A percentile compares a stretch with the other conserved stretches of the same genome.
These are phyloP conservation scores for Lypha dubia DNA, from an alignment of 2,888 invertebrate species.

Conservation along the genomic window DNA sequence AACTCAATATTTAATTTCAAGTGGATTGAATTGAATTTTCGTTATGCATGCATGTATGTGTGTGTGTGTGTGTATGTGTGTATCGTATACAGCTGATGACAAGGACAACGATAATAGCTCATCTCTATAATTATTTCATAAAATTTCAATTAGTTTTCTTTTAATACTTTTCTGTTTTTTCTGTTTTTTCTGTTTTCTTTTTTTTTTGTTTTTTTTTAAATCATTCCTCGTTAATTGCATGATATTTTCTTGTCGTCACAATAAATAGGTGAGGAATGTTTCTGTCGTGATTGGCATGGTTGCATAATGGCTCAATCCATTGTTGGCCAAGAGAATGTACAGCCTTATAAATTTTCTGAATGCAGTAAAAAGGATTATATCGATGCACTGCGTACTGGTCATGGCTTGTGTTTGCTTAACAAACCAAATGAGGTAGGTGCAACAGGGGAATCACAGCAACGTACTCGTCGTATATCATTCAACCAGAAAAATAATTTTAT, in stretches of 20 bases:
- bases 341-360: conserved; percentile 98
- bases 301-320: conserved; percentile 98
- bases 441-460: conserved; percentile 36
- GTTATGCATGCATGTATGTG: not conserved
- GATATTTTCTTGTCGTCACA: conserved; percentile 3
- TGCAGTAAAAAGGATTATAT: conserved; percentile 97
- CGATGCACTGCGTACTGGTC: conserved; percentile 92
- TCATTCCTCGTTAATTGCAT: conserved; percentile 37
- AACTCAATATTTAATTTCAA: conserved; percentile 27
- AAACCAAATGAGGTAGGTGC: conserved; percentile 93
- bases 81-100: conserved; percentile 13
- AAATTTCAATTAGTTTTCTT: conserved; percentile 57
- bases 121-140: conserved; percentile 64
- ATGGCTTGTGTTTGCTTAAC: conserved; percentile 95
- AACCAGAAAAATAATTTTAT: conserved; percentile 39
- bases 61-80: not conserved
- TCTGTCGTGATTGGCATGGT: conserved; percentile 97
- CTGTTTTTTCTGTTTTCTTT: no score
- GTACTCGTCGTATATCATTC: no score
- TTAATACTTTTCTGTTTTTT: not conserved
- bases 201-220: conserved; percentile 26
- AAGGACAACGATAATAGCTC: conserved; percentile 46
- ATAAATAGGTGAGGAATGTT: conserved; percentile 89
- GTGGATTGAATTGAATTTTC: conserved; percentile 26
- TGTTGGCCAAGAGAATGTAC: conserved; percentile 94